Base-by-base conservation (phyloP, 2,888 invertebrate genomes). In the Agonopterix arenella region DNA sequence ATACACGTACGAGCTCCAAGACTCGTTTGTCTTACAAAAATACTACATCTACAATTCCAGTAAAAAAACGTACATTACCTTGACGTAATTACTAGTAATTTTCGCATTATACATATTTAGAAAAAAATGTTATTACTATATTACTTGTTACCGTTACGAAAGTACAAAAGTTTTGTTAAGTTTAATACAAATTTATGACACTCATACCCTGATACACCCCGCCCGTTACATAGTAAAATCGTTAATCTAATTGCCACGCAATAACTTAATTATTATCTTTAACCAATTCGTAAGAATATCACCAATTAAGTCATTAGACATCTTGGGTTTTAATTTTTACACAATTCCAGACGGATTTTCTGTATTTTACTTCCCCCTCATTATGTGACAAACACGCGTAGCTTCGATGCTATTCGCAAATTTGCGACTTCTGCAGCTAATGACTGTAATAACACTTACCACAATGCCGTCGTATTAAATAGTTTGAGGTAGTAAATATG, bases 151-250 rank as follows among this genome's bases (percentile, higher is more conserved):
- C 55, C 66, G 58, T 80, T 88, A 88, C 69, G 85, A 88, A 86
- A 88, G 84, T 89, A 89, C 86, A 89, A 88, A 89, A 84, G 70
- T 75, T 62, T 64, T 28, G 28, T 70, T 66, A 65, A 64, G 74
- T 79, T 28, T 76, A 75, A 76, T 82, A 85, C 77, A 78, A 82
- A 76, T 18, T 81, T 80, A 85, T 86, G 89, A 89, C 89, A 89
- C 84, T 84, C 90, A 82, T 89, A 90, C 90, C 90, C 90, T 90
- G 90, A 84, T 88, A 76, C 82, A 89, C 84, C 88, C 89, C 85
- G 85, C 89, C 78, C 84, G 71, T 80, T 82, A 79, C 76, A 76
- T 81, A 76, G 76, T 74, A 71, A 73, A 76, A 67, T 63, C 68
- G 71, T 78, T 77, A 80, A 59, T 73, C 75, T 84, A 82, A 83